Base-by-base conservation (phyloP, 1,140 invertebrate species). In the Mycetomoellerius zeteki region DNA sequence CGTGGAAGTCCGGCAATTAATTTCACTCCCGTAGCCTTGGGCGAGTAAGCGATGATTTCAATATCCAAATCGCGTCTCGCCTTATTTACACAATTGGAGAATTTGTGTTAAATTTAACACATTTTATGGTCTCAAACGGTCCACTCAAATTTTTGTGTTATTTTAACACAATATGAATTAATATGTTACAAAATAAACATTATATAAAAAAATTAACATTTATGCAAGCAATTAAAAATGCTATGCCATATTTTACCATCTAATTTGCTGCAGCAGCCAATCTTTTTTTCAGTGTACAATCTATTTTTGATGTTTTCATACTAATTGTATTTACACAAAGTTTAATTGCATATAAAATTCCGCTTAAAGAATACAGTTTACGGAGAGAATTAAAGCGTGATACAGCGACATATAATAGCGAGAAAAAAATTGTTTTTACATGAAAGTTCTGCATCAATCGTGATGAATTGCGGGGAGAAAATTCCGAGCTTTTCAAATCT, bases 401-500 rank as follows among this genome's bases (percentile, higher is more conserved):
- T 56, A 7, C 0, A 56, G n/a, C 8, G 24, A 6, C 0, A 3
- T 14, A 30, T 10, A 6, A 16, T 14, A 4, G n/a, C 33, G 33
- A 1, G 37, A 47, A 43, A 50, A 77, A 8, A 8, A 56, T 56
- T 7, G 19, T 56, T 21, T 21, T 30, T 16, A 24, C 33, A n/a
- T 8, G n/a, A 21, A 6, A 37, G 54, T 60, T 21, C 16, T 2
- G 16, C 58, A 37, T 30, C 60, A 64, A 78, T 78, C 52, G 24
- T 30, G 12, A 64, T n/a, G 43, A 47, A 64, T 30, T n/a, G 33
- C 33, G 3, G 19, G 16, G 27, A 65, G 43, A 56, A 30, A 56
- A 52, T 27, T 21, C 37, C 21, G 50, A 71, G 30, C 64, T 71
- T 69, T 80, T 43, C 14, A 69, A 81, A 81, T 71, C 64, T 71